Base-by-base conservation (phyloP, 2,113 vertebrate species). In the Paralichthys olivaceus region DNA sequence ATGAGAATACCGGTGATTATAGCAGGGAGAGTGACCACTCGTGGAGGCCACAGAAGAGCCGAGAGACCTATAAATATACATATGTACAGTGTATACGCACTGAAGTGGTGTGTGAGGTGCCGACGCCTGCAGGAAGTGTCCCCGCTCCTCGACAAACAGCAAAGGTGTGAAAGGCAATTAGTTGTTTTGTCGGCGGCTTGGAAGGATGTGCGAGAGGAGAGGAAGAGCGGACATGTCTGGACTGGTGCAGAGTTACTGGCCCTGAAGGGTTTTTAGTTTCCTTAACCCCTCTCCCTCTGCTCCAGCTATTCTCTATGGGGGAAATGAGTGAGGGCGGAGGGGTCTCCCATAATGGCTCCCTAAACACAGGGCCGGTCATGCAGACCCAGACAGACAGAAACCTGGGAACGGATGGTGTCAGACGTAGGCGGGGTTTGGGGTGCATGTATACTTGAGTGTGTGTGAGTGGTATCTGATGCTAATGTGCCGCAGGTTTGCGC, bases 111-210 rank as follows among this genome's bases (percentile, higher is more conserved):
- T 53, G 17, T 53, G 20, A 22, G 51, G 51, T 9, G 0, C 25
- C 40, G 32, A 25, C 45, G 70, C 62, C 88, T 79, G 63, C 29
- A 51, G 90, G 58, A 61, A 87, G 57, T 29, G 40, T 79, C 81
- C 76, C 80, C 23, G 43, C 64, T 83, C 81, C 25, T 26, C 28
- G 20, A 80, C 82, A 91, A 92, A 90, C 90, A 89, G 56, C 63
- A 70, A 79, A 93, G 86, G 93, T 94, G 93, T 86, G 91, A 94
- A 93, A 93, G 89, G 87, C 92, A 95, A 94, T 94, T 94, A 94
- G 89, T 75, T 45, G 83, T 76, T 79, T 69, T 83, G 83, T 60
- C 22, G 47, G 70, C 69, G 68, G 53, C 71, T 68, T 12, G 70
- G 74, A 53, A 71, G 79, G 84, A 81, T 81, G 66, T 65, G 86